Base-by-base conservation (phyloP, 2,113 vertebrate genomes). In the Labeo catla region DNA sequence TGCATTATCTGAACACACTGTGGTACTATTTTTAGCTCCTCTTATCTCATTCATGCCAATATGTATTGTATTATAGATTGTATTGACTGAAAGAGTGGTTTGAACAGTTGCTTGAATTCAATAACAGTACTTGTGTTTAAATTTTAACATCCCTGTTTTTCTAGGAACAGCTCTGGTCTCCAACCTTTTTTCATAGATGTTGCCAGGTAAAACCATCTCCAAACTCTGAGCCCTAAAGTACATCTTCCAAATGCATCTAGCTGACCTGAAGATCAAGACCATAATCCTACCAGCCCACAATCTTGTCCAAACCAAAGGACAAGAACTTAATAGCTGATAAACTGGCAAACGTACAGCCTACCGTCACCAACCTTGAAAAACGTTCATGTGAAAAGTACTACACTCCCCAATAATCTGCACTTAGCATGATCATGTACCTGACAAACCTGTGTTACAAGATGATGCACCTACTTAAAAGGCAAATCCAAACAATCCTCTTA, bases 381-480 rank as follows among this genome's bases (percentile, higher is more conserved):
- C 2, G 0, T 61, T 12, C 8, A 6, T 73, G 49, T 59, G 11
- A 73, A 83, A 73, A n/a, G 36, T 6, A 15, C 23, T 50, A 54
- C 50, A 11, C 50, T 57, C 8, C 80, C 23, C 28, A 10, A 1
- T 9, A 70, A 70, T 54, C 13, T 45, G 49, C 50, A 43, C 36
- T 63, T 4, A 45, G n/a, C 52, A 43, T 43, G 36, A 54, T 36
- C 16, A 28, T 54, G 76, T 68, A 82, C 81, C 81, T 0, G 28
- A 70, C 28, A 82, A 82, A 70, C 82, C 52, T 84, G 65, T 43
- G 50, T 59, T 57, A 8, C 82, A 21, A 84, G 82, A 45, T 73
- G 34, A 57, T 74, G 49, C 4, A n/a, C 19, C 50, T 57, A 39
- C 57, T 45, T 57, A 10, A 83, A 49, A 70, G 11, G 23, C 36